Evolutionary conservation across 2,113 vertebrate genomes (phyloP).

Genomic region (Butastur rufipennis): DNA sequence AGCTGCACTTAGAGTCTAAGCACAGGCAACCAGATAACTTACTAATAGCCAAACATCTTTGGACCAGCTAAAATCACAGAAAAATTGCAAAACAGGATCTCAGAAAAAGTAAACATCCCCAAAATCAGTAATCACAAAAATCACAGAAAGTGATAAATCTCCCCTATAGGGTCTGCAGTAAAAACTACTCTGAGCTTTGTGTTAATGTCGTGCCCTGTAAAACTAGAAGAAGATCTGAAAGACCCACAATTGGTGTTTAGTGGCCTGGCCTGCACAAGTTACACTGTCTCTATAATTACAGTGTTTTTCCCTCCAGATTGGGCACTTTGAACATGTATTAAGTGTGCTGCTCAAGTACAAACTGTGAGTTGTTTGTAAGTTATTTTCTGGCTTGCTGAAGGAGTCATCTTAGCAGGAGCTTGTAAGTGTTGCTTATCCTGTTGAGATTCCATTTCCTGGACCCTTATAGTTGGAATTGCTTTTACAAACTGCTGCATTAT

Average conservation of each 20-base stretch:
- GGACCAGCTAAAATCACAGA: neutral
- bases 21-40: neutral
- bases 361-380: neutral
- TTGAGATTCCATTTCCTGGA: slow-evolving; percentile 49
- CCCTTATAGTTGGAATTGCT: slow-evolving; percentile 13
- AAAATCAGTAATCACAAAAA: neutral
- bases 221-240: neutral
- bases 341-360: neutral
- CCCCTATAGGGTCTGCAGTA: neutral
- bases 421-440: slow-evolving; percentile 20
- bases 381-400: slow-evolving; percentile 12
- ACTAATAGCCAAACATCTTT: neutral
- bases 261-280: neutral
- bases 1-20: neutral
- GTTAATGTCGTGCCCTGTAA: neutral
- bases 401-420: slow-evolving; percentile 17
- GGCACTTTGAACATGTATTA: neutral
- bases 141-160: neutral
- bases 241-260: rapidly evolving
- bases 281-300: neutral
- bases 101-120: neutral
- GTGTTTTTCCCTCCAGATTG: neutral
- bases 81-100: neutral
- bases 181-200: neutral
- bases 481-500: slow-evolving; percentile 34